Conservation (phyloP, 2,888 invertebrate genomes). For the Clostera curtula region DNA sequence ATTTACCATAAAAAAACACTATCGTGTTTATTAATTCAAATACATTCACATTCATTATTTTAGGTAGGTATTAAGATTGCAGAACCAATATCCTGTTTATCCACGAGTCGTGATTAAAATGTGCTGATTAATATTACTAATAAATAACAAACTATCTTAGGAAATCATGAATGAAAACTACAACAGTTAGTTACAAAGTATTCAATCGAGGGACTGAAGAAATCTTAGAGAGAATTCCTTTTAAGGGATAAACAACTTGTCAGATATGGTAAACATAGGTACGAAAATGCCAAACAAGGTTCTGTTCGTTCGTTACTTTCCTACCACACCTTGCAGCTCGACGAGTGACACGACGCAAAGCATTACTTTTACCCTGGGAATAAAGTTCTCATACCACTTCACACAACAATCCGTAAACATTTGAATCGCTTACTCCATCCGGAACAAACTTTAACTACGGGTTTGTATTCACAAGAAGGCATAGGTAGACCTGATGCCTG, state of each 20-base stretch:
- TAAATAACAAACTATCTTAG: too few species aligned
- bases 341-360: constrained; percentile 22
- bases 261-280: constrained; percentile 8
- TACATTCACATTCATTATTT: neutral
- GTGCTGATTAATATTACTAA: too few species aligned
- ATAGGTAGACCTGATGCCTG: too few species aligned
- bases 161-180: too few species aligned
- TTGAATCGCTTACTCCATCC: too few species aligned
- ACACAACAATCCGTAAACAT: too few species aligned
- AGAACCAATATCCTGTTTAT: too few species aligned
- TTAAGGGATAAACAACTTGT: constrained; percentile 28
- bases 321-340: constrained; percentile 22
- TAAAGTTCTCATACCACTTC: neutral
- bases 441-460: too few species aligned
- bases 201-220: neutral
- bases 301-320: constrained; percentile 21
- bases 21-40: too few species aligned
- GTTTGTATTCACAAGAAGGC: too few species aligned
- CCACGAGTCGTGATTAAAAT: too few species aligned
- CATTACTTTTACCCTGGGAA: constrained; percentile 3
- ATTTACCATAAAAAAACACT: too few species aligned
- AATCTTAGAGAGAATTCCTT: constrained; percentile 21
- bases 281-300: constrained; percentile 12
- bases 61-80: neutral
- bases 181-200: neutral